These are phyloP conservation scores for Zaprionus tsacasi DNA, from an alignment of 1,140 invertebrate species.

Conservation along the genomic window DNA sequence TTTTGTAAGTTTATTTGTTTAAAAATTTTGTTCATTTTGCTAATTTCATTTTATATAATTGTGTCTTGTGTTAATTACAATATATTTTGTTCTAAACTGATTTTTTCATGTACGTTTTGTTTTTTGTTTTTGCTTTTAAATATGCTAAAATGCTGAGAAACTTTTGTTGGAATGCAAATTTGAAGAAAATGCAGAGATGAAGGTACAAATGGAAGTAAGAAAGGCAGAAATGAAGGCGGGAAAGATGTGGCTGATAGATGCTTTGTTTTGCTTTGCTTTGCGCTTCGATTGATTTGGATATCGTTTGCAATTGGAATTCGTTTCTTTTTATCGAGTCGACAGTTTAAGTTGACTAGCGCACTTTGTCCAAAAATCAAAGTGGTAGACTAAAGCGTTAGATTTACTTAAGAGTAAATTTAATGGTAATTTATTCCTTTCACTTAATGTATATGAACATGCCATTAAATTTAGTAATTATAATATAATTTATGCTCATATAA, in stretches of 20 bases:
- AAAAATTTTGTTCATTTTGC: conserved; percentile 83
- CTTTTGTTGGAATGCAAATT: conserved; percentile 34
- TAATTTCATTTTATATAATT: conserved; percentile 80
- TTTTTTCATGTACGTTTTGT: conserved; percentile 60
- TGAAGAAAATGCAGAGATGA: conserved; percentile 38
- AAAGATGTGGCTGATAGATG: conserved; percentile 45
- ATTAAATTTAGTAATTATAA: conserved; percentile 56
- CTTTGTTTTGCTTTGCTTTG: conserved; percentile 34
- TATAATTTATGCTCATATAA: conserved; percentile 62
- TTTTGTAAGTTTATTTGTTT: conserved; percentile 79
- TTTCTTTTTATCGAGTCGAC: conserved; percentile 47
- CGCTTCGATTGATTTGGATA: conserved; percentile 28
- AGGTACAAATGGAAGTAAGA: conserved; percentile 56
- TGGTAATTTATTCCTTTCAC: conserved; percentile 62
- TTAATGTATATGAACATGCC: conserved; percentile 66
- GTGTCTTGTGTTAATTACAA: conserved; percentile 75
- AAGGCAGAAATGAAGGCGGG: conserved; percentile 16
- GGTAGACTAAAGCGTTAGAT: conserved; percentile 81
- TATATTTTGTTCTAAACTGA: conserved; percentile 79
- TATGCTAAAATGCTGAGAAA: conserved; percentile 52
- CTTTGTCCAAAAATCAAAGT: conserved; percentile 82
- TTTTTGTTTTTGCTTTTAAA: conserved; percentile 45
- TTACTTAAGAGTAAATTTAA: conserved; percentile 71
- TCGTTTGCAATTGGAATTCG: conserved; percentile 7
- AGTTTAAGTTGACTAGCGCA: conserved; percentile 69